phyloP scores from a whole-genome alignment of 2,797 vertebrate genomes.

The Leuciscus waleckii region DNA sequence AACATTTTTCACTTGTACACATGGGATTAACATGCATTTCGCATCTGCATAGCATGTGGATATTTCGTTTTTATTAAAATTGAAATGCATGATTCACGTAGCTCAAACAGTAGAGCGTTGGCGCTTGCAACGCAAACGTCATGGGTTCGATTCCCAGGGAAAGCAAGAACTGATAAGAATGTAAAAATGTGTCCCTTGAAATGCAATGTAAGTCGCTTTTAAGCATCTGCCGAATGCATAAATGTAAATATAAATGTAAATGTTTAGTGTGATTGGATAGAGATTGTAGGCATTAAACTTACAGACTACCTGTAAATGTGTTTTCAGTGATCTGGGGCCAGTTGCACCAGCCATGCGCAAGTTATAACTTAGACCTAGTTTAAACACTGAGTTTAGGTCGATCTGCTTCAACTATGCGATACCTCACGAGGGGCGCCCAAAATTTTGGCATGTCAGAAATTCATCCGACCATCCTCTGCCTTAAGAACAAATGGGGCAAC shows the following conservation, averaged over 20 bases:
- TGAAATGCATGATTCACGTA: not conserved
- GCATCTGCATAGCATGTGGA: not conserved
- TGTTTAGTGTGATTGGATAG: not conserved
- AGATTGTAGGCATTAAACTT: not conserved
- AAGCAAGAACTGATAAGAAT: too few relatives aligned
- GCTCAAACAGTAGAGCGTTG: too few relatives aligned
- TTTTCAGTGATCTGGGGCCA: not conserved
- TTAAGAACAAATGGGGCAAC: not conserved
- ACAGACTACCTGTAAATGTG: not conserved
- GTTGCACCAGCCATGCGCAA: not conserved
- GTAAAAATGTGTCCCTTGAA: too few relatives aligned
- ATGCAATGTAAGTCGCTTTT: too few relatives aligned
- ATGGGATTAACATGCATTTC: not conserved
- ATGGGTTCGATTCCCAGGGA: too few relatives aligned
- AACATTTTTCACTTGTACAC: not conserved
- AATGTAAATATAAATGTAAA: too few relatives aligned
- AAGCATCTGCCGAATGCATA: too few relatives aligned
- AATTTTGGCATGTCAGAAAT: too few relatives aligned
- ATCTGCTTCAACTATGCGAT: too few relatives aligned
- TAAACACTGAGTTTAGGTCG: not conserved
- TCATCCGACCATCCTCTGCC: too few relatives aligned
- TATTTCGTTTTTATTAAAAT: not conserved
- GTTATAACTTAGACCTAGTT: not conserved
- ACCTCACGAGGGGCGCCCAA: too few relatives aligned
- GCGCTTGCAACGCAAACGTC: too few relatives aligned